Percentiles rank a stretch among this genome's conserved stretches.
These are phyloP conservation scores for Pseudochromis fuscus DNA, from an alignment of 2,797 vertebrate genomes.

Conservation along the genomic window DNA sequence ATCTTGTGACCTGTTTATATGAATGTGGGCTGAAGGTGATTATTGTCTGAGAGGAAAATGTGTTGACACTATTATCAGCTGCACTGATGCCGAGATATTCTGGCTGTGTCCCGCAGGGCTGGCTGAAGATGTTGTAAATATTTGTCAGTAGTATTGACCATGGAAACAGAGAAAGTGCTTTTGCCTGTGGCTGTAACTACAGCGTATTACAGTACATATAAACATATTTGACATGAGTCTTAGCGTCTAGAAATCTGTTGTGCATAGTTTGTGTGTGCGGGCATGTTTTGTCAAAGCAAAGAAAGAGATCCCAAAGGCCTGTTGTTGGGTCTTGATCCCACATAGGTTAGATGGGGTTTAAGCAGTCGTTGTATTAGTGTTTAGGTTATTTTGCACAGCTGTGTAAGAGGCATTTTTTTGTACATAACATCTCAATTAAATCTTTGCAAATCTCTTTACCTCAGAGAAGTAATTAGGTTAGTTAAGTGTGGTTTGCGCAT, in stretches of 20 bases:
- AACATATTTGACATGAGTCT: constrained; percentile 4
- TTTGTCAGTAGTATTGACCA: constrained; percentile 18
- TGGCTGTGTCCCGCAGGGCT: background rate
- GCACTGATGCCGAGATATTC: constrained; percentile 14
- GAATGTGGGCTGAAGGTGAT: background rate
- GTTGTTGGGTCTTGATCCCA: background rate
- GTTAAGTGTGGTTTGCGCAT: constrained; percentile 3
- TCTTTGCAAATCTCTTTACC: constrained; percentile 2
- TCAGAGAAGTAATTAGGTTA: constrained; percentile 13
- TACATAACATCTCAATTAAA: background rate
- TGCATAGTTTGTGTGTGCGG: background rate
- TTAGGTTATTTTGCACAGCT: background rate
- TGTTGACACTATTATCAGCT: background rate
- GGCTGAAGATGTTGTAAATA: constrained; percentile 38
- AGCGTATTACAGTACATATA: background rate
- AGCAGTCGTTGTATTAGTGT: background rate
- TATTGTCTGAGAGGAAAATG: constrained; percentile 10
- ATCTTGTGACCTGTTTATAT: background rate
- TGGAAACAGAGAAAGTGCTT: background rate
- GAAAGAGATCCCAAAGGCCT: background rate
- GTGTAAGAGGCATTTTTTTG: background rate
- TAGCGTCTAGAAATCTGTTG: background rate
- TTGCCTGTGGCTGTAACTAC: constrained; percentile 7
- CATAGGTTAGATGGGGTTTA: background rate
- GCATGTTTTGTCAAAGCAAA: background rate